These are phyloP conservation scores for Athripsodes cinereus DNA, from an alignment of 2,888 invertebrate species.

Conservation along the genomic window DNA sequence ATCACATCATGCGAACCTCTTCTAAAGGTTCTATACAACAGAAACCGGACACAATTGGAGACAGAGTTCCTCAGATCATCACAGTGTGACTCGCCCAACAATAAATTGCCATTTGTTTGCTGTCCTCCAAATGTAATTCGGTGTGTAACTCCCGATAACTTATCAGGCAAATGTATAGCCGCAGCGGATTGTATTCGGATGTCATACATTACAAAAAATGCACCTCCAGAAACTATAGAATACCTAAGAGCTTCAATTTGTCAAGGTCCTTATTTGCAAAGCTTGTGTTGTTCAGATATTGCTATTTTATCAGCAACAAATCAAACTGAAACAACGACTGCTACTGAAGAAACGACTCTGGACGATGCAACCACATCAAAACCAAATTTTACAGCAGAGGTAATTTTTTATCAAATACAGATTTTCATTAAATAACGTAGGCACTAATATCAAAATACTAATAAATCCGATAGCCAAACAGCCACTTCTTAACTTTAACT, in stretches of 20 bases:
- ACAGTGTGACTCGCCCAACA: slow-evolving; percentile 11
- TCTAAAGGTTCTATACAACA: slow-evolving; percentile 14
- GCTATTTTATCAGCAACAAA: neutral
- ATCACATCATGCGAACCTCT: slow-evolving; percentile 30
- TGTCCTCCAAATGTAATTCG: slow-evolving; percentile 3
- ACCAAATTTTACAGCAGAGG: neutral
- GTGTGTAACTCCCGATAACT: slow-evolving; percentile 18
- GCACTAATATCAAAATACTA: too few relatives aligned
- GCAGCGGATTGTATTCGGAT: slow-evolving; percentile 28
- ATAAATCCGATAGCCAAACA: too few relatives aligned
- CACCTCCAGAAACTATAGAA: slow-evolving; percentile 14
- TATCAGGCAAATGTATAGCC: slow-evolving; percentile 17
- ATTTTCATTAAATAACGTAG: neutral
- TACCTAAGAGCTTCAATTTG: slow-evolving; percentile 31
- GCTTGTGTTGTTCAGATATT: slow-evolving; percentile 35
- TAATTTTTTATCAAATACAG: neutral
- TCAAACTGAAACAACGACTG: too few relatives aligned
- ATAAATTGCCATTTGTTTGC: slow-evolving; percentile 31
- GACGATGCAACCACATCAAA: too few relatives aligned
- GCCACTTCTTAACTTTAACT: too few relatives aligned
- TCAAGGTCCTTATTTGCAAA: slow-evolving; percentile 31
- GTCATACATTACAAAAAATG: too few relatives aligned
- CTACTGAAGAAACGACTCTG: too few relatives aligned
- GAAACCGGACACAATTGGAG: slow-evolving; percentile 7
- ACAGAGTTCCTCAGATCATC: slow-evolving; percentile 15